Conservation (phyloP, 2,888 invertebrate genomes). For the Eilema caniola region DNA sequence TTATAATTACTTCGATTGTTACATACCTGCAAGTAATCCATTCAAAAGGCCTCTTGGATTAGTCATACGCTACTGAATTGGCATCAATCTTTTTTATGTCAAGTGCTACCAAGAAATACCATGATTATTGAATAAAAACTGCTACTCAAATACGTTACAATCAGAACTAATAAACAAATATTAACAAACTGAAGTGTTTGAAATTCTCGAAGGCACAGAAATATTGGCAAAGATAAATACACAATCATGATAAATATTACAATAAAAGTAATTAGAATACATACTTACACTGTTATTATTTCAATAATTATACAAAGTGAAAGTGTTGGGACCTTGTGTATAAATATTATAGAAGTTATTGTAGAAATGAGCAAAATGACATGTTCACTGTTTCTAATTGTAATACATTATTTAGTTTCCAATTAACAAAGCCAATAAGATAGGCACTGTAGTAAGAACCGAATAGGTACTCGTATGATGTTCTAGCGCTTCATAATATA, state of each 20-base stretch:
- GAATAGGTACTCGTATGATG: neutral
- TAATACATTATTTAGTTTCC: slow-evolving; percentile 10
- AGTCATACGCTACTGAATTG: slow-evolving; percentile 21
- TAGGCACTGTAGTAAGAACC: too few relatives aligned
- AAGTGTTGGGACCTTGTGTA: slow-evolving; percentile 1
- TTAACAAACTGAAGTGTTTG: neutral
- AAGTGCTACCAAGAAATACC: slow-evolving; percentile 23
- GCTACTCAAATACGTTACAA: neutral
- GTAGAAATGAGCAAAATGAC: slow-evolving; percentile 21
- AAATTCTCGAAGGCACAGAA: neutral
- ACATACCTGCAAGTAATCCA: slow-evolving; percentile 16
- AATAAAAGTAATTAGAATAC: neutral
- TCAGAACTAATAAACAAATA: neutral
- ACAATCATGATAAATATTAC: too few relatives aligned
- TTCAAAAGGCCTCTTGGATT: slow-evolving; percentile 28
- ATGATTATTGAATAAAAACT: neutral
- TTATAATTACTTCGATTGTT: slow-evolving; percentile 8
- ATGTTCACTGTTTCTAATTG: slow-evolving; percentile 28
- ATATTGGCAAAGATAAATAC: neutral
- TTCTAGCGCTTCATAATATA: neutral
- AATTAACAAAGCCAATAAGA: slow-evolving; percentile 30
- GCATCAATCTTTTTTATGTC: slow-evolving; percentile 27
- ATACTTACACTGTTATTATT: neutral
- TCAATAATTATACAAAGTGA: neutral
- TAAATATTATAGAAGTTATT: slow-evolving; percentile 27